These are phyloP conservation scores for Xiphophorus hellerii DNA, from an alignment of 2,113 vertebrate species.

Conservation along the genomic window DNA sequence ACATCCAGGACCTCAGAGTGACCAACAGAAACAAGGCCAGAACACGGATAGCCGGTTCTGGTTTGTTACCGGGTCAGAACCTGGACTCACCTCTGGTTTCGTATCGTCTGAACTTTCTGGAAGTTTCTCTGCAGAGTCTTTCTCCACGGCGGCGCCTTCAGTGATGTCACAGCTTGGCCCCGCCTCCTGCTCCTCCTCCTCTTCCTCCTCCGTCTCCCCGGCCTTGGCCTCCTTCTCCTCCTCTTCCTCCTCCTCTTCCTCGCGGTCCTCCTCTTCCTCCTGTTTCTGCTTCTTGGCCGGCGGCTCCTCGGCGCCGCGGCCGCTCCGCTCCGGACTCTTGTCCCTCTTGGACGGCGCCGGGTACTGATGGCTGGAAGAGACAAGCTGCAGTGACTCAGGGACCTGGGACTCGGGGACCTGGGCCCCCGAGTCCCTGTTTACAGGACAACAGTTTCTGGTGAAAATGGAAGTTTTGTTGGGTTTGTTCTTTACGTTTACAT, in stretches of 20 bases:
- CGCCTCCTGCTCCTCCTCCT: not conserved
- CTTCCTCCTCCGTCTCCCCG: not conserved
- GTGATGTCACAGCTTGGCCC: not conserved
- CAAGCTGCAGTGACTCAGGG: not conserved
- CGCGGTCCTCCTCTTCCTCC: not conserved
- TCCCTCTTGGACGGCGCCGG: conserved; percentile 45
- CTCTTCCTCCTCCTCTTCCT: conserved; percentile 1
- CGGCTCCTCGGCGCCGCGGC: conserved; percentile 63
- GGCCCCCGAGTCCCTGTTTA: too few relatives aligned
- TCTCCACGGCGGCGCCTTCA: not conserved
- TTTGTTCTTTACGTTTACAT: too few relatives aligned
- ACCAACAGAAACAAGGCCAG: too few relatives aligned
- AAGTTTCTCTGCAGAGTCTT: not conserved
- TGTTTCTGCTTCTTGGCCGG: conserved; percentile 67
- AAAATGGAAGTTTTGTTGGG: too few relatives aligned
- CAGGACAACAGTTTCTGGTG: too few relatives aligned
- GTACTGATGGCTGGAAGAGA: conserved; percentile 59
- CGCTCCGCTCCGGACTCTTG: conserved; percentile 17
- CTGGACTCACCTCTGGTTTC: conserved; percentile 16
- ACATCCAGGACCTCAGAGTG: too few relatives aligned
- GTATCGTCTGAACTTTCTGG: conserved; percentile 14
- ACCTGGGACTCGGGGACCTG: too few relatives aligned
- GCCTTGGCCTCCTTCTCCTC: not conserved
- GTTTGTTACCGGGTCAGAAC: not conserved
- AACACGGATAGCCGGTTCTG: too few relatives aligned